Evolutionary conservation across 2,888 invertebrate genomes (phyloP).

Genomic region (Campaea margaritaria): DNA sequence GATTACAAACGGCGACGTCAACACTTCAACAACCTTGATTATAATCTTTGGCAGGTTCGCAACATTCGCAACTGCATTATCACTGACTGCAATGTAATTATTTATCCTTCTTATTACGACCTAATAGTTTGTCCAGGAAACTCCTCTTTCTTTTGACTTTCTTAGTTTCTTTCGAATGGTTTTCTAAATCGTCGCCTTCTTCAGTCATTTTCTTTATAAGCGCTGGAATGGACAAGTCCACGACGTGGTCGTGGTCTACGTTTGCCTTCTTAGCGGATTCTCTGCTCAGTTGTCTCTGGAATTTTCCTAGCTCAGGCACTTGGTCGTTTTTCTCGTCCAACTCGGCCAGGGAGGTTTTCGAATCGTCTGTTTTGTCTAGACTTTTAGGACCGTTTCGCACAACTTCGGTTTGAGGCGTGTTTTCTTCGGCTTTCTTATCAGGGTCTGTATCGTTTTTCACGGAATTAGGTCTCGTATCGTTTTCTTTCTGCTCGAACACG

Average conservation of each 20-base stretch:
- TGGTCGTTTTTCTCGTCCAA: slow-evolving; percentile 72
- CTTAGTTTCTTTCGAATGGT: slow-evolving; percentile 60
- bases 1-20: slow-evolving; percentile 71
- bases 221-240: slow-evolving; percentile 75
- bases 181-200: slow-evolving; percentile 70
- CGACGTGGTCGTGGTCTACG: slow-evolving; percentile 51
- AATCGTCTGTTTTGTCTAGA: slow-evolving; percentile 51
- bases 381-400: slow-evolving; percentile 62
- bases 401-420: slow-evolving; percentile 44
- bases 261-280: slow-evolving; percentile 62
- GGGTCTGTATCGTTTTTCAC: slow-evolving; percentile 40
- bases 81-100: slow-evolving; percentile 55
- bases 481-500: slow-evolving; percentile 66
- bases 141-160: slow-evolving; percentile 81
- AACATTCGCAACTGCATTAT: slow-evolving; percentile 63
- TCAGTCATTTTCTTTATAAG: slow-evolving; percentile 74
- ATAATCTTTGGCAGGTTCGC: slow-evolving; percentile 78
- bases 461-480: slow-evolving; percentile 31
- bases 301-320: slow-evolving; percentile 69
- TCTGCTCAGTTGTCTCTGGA: slow-evolving; percentile 66
- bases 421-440: slow-evolving; percentile 44
- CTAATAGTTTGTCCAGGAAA: slow-evolving; percentile 78
- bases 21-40: slow-evolving; percentile 63
- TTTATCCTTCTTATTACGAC: slow-evolving; percentile 72
- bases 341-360: slow-evolving; percentile 67